A percentile compares a stretch with the other conserved stretches of the same genome.
These are phyloP conservation scores for Hermaeophaga mercurialis DNA, from an alignment of 2,888 invertebrate genomes.

Conservation along the genomic window DNA sequence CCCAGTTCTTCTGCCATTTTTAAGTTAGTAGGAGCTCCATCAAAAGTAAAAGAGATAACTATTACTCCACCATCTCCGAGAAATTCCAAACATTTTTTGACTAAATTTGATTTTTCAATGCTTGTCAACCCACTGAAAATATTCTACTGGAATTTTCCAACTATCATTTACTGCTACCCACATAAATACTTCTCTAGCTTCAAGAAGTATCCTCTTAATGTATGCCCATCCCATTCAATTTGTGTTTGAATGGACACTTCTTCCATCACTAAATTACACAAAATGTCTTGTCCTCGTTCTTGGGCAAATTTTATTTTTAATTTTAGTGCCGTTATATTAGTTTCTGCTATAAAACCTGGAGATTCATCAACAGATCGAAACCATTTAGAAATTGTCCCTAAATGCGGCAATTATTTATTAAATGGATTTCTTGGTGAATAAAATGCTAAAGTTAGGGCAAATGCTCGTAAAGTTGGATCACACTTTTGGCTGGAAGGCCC, in stretches of 20 bases:
- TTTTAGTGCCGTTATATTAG: conserved; percentile 7
- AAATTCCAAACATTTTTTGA: background rate
- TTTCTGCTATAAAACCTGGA: conserved; percentile 27
- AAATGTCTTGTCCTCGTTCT: background rate
- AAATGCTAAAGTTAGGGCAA: conserved; percentile 32
- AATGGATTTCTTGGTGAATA: conserved; percentile 31
- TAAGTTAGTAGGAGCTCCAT: conserved; percentile 9
- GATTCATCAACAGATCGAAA: conserved; percentile 26
- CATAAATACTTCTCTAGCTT: conserved; percentile 18
- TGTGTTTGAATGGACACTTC: conserved; percentile 18
- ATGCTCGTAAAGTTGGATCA: conserved; percentile 22
- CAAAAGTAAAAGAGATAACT: conserved; percentile 11
- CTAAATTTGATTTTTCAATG: background rate
- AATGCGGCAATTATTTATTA: conserved; percentile 26
- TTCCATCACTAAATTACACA: conserved; percentile 23
- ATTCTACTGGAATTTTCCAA: conserved; percentile 11
- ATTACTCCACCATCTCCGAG: conserved; percentile 10
- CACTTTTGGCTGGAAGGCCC: conserved; percentile 26
- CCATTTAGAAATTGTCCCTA: conserved; percentile 29
- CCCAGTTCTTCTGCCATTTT: conserved; percentile 1
- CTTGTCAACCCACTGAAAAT: background rate
- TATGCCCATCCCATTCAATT: conserved; percentile 16
- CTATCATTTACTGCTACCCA: conserved; percentile 2
- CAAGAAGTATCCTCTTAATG: conserved; percentile 14
- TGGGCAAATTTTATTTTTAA: conserved; percentile 19